Base-by-base conservation (phyloP, 2,113 vertebrate species). In the Podarcis raffonei region DNA sequence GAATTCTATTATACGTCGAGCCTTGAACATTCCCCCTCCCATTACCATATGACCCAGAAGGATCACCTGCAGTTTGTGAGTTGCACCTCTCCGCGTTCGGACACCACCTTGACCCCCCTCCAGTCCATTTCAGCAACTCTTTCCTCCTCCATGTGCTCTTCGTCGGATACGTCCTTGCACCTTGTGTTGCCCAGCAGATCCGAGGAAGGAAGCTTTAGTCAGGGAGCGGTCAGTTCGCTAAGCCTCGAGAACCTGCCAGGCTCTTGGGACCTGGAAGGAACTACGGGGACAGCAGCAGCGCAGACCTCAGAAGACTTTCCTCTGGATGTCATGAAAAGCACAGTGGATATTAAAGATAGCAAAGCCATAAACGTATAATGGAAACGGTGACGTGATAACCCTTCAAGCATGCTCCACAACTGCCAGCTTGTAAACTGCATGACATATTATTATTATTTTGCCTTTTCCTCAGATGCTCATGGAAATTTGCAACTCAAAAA, bases 111-210 rank as follows among this genome's bases (percentile, higher is more conserved):
- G 94, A 96, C 97, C 32, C 97, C 97, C 80, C 95, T 97, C 87
- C 97, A 97, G 92, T 97, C 97, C 86, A 96, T 98, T 90, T 97
- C 97, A 9, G 97, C 97, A 7, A 97, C 97, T 0, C 95, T 97
- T 84, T 97, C 97, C 2, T 96, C 97, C 84, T 97, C 97, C 0
- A 89, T 93, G 35, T 96, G 96, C 65, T 97, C 97, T 69, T 97
- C 97, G 1, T 97, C 97, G 4, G 97, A 97, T 84, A 95, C 97
- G 1, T 97, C 97, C 0, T 76, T 97, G 71, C 97, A 97, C 76
- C 95, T 97, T 1, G 94, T 97, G 57, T 94, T 97, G 88, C 97
- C 97, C 66, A 97, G 97, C 95, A 96, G 95, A 71, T 97, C 97
- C 0, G 96, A 97, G 82, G 97, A 97, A 92, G 93, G 96, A 27